Conservation (phyloP, 1,140 invertebrate species). For the Palaemon carinicauda region DNA sequence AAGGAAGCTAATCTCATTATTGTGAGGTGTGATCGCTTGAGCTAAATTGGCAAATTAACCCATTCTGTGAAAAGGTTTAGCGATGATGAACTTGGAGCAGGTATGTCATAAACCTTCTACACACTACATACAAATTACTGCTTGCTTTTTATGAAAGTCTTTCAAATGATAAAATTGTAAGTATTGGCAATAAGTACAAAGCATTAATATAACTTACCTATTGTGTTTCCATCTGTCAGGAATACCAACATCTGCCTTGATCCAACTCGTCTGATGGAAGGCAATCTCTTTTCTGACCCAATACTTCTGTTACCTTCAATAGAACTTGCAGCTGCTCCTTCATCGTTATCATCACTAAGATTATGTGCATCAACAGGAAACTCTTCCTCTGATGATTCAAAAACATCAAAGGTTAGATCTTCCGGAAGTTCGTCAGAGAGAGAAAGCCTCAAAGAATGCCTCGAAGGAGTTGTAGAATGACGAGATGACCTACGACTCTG, state of each 20-base stretch:
- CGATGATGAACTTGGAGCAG: no score
- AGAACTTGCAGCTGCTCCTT: not conserved
- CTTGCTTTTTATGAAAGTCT: not conserved
- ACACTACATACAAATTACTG: no score
- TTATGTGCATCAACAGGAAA: slow-evolving; percentile 50
- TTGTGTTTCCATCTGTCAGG: slow-evolving; percentile 57
- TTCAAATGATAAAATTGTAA: no score
- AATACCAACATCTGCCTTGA: slow-evolving; percentile 59
- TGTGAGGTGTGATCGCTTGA: no score
- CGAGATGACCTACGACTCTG: slow-evolving; percentile 23
- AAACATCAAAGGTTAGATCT: slow-evolving; percentile 55
- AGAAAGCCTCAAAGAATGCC: slow-evolving; percentile 43
- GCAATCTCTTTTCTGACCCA: slow-evolving; percentile 5
- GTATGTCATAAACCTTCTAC: no score
- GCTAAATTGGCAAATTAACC: no score
- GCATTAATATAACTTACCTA: slow-evolving; percentile 29
- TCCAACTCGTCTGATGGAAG: slow-evolving; percentile 55
- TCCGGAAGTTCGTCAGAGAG: slow-evolving; percentile 54
- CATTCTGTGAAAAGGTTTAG: no score
- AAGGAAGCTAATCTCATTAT: no score
- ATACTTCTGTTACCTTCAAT: not conserved
- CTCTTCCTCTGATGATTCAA: slow-evolving; percentile 58
- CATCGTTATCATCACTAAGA: slow-evolving; percentile 31
- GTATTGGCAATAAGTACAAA: not conserved
- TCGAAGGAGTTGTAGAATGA: slow-evolving; percentile 22